phyloP scores from a whole-genome alignment of 2,888 invertebrate genomes.

The Hydroisotoma schaefferi region DNA sequence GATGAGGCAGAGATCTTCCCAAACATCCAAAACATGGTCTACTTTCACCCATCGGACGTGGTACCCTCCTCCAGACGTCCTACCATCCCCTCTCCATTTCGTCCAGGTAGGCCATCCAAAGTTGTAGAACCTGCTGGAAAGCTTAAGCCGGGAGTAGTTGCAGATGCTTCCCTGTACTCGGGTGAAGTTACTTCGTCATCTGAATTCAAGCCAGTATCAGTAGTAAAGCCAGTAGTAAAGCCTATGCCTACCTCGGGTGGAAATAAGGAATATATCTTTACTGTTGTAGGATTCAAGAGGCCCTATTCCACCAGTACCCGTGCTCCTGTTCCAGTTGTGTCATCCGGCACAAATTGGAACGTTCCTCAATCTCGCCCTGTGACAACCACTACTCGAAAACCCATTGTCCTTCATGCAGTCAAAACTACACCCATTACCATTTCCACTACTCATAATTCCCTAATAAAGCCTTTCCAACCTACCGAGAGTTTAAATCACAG shows the following conservation, averaged over 20 bases:
- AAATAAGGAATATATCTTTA: constrained; percentile 31
- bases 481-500: constrained; percentile 32
- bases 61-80: constrained; percentile 14
- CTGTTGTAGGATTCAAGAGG: constrained; percentile 29
- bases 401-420: constrained; percentile 40
- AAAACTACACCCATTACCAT: constrained; percentile 37
- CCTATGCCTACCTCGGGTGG: no score
- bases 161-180: constrained; percentile 33
- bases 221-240: neutral
- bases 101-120: neutral
- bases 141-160: constrained; percentile 31
- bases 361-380: neutral
- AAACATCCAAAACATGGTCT: constrained; percentile 43
- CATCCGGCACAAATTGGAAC: constrained; percentile 5
- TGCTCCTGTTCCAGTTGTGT: constrained; percentile 14
- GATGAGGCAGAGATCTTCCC: constrained; percentile 44
- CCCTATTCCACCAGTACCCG: constrained; percentile 22
- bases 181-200: constrained; percentile 33
- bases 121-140: neutral
- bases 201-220: constrained; percentile 37
- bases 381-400: constrained; percentile 21
- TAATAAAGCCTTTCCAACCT: constrained; percentile 39
- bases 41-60: constrained; percentile 44
- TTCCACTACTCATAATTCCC: constrained; percentile 39
- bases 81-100: constrained; percentile 1